Evolutionary conservation across 1,140 invertebrate genomes (phyloP), one percentile per base, ranked within the genome.

Genomic region (Dendrolimus kikuchii): DNA sequence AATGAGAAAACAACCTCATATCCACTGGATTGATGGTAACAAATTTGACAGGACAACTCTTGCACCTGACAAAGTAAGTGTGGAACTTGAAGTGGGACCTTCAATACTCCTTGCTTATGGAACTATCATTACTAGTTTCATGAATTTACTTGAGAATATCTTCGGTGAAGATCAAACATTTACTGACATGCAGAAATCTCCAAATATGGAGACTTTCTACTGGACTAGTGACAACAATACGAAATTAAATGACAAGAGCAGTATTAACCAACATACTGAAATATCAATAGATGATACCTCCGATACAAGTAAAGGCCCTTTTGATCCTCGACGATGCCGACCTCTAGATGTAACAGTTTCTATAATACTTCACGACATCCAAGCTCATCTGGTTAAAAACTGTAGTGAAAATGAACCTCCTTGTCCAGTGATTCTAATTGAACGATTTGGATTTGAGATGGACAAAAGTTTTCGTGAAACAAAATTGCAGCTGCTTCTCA

Each of bases 401-500:
- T 97, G 95, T 67, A 93, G 91, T 56, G 93, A 95, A 46, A 91
- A 92, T 59, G 95, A 97, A 86, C 94, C 95, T 6, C 92, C 96
- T 0, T 98, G 97, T 88, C 97, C 97, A 0, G 92, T 96, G 10
- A 92, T 98, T 62, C 88, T 96, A 46, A 89, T 98, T 7, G 97
- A 99, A 86, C 89, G 96, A 59, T 93, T 99, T 66, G 95, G 95
- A 4, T 98, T 99, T 88, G 98, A 99, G 89, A 96, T 99, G 95
- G 95, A 97, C 66, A 99, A 99, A 78, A 90, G 91, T 6, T 99
- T 94, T 74, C 91, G 91, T 58, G 96, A 98, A 81, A 99, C 96
- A 0, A 93, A 94, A 63, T 88, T 99, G 0, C 98, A 99, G 73
- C 82, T 99, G 0, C 81, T 99, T 0, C 83, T 99, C 0, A 98